Evolutionary conservation across 2,888 invertebrate species (phyloP).

Genomic region (Sialis fuliginosa): DNA sequence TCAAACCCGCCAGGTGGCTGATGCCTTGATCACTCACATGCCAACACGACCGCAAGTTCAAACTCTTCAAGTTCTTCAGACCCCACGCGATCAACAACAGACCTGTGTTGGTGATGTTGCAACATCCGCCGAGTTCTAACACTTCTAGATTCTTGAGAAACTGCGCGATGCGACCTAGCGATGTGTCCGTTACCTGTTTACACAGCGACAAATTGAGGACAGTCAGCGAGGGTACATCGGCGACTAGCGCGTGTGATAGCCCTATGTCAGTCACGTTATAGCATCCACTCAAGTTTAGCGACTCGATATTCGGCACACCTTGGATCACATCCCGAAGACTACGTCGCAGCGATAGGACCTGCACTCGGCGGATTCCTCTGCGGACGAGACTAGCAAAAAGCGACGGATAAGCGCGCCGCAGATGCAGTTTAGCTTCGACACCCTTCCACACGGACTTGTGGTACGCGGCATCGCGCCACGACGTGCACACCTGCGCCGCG

Average conservation of each 20-base stretch:
- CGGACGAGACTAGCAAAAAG: constrained; percentile 73
- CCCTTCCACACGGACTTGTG: constrained; percentile 87
- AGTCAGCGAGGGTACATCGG: constrained; percentile 58
- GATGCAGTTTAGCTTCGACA: constrained; percentile 78
- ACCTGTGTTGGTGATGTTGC: constrained; percentile 78
- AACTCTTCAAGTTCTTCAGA: constrained; percentile 59
- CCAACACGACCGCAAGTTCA: constrained; percentile 86
- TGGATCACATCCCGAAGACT: constrained; percentile 72
- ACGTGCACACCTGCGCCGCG: constrained; percentile 74
- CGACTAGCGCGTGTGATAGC: constrained; percentile 63
- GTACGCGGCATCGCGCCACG: constrained; percentile 87
- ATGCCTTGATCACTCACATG: constrained; percentile 83
- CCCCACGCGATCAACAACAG: constrained; percentile 77
- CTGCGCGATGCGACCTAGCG: constrained; percentile 69
- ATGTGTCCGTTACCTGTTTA: constrained; percentile 88
- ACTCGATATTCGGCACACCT: constrained; percentile 70
- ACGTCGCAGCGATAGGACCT: constrained; percentile 69
- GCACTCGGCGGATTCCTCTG: constrained; percentile 75
- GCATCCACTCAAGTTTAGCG: constrained; percentile 81
- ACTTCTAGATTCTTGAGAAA: constrained; percentile 71
- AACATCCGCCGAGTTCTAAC: constrained; percentile 81
- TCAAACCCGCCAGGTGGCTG: constrained; percentile 64
- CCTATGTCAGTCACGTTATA: constrained; percentile 82
- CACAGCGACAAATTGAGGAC: constrained; percentile 78
- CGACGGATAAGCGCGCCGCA: constrained; percentile 65